Conservation (phyloP, 2,797 vertebrate species). For the Cyclopterus lumpus region DNA sequence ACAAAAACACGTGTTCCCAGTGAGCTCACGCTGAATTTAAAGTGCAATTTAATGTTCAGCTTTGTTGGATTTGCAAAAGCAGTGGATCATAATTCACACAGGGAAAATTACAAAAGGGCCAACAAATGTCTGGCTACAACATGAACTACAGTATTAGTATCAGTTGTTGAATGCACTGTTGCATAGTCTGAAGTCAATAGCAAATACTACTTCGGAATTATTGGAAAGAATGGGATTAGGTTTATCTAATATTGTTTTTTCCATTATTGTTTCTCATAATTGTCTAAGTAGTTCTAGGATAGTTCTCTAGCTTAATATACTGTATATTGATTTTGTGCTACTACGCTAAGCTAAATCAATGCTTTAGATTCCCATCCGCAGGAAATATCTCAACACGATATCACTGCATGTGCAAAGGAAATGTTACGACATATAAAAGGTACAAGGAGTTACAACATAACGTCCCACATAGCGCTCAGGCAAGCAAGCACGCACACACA, state of each 20-base stretch:
- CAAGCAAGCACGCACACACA: constrained; percentile 23
- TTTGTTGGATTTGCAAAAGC: constrained; percentile 74
- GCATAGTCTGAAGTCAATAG: constrained; percentile 64
- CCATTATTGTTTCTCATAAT: constrained; percentile 31
- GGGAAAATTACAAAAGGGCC: constrained; percentile 22
- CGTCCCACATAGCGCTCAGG: constrained; percentile 14
- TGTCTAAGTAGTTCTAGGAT: constrained; percentile 38
- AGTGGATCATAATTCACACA: constrained; percentile 49
- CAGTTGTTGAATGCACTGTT: constrained; percentile 49
- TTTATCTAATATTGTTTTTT: constrained; percentile 30
- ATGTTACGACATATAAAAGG: constrained; percentile 48
- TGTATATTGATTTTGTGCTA: constrained; percentile 55
- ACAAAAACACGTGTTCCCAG: constrained; percentile 32
- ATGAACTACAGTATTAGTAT: constrained; percentile 59
- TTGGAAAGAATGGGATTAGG: constrained; percentile 36
- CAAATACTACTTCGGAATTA: constrained; percentile 41
- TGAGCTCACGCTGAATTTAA: constrained; percentile 60
- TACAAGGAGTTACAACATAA: constrained; percentile 31
- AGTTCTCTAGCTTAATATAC: constrained; percentile 34
- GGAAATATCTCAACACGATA: constrained; percentile 48
- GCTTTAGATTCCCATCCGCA: constrained; percentile 35
- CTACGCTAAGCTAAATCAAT: constrained; percentile 48
- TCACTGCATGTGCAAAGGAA: constrained; percentile 60
- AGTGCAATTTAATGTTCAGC: constrained; percentile 68
- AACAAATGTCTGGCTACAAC: constrained; percentile 39